Evolutionary conservation across 2,888 invertebrate genomes (phyloP).

Genomic region (Altica lythri): DNA sequence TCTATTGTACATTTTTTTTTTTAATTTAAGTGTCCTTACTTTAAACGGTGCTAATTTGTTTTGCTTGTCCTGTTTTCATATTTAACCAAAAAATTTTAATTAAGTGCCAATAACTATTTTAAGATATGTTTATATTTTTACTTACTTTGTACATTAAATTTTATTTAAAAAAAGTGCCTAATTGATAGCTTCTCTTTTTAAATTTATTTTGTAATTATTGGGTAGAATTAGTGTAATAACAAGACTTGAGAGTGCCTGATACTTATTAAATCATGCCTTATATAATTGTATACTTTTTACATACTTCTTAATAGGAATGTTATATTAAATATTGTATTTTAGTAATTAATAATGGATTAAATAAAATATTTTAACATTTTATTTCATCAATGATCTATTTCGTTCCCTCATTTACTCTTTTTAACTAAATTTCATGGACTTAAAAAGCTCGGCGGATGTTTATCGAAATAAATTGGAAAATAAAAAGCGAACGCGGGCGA

Average conservation of each 20-base stretch:
- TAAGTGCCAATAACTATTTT: slow-evolving; percentile 44
- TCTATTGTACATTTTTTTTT: slow-evolving; percentile 25
- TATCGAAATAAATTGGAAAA: too few species aligned
- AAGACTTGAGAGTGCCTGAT: slow-evolving; percentile 37
- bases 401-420: too few species aligned
- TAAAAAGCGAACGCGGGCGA: too few species aligned
- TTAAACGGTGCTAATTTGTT: slow-evolving; percentile 47
- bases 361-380: slow-evolving; percentile 30
- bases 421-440: too few species aligned
- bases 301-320: slow-evolving; percentile 30
- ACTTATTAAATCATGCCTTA: slow-evolving; percentile 34
- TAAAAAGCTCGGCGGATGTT: too few species aligned
- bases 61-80: slow-evolving; percentile 39
- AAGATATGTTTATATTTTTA: slow-evolving; percentile 22
- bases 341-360: slow-evolving; percentile 20
- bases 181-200: slow-evolving; percentile 16
- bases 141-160: slow-evolving; percentile 28
- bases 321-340: slow-evolving; percentile 24
- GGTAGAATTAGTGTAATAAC: slow-evolving; percentile 27
- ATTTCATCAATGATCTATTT: too few species aligned
- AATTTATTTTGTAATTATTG: slow-evolving; percentile 22
- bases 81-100: slow-evolving; percentile 45
- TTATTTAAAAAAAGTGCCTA: slow-evolving; percentile 30
- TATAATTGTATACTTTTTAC: slow-evolving; percentile 29
- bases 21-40: slow-evolving; percentile 47